Evolutionary conservation across 1,140 invertebrate species (phyloP), one percentile per base, ranked within the genome.

Genomic region (Anastrepha obliqua): DNA sequence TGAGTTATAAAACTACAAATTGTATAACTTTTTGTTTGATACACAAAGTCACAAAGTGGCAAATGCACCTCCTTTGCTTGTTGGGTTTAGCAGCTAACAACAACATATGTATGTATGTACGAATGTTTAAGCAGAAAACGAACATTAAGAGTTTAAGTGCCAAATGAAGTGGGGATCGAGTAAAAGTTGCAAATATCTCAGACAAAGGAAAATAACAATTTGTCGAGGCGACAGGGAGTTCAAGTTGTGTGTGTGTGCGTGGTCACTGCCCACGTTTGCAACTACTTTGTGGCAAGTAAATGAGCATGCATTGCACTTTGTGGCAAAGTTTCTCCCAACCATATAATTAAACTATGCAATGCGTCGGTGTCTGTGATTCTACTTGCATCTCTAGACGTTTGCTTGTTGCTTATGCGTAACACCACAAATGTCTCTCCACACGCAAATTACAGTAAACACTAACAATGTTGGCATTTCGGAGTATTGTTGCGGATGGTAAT

Each of bases 291-390:
- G 65, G 65, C 20, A 70, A 20, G 62, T 64, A 64, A 64, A 64
- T 64, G 62, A 64, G n/a, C 20, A 64, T 64, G 62, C n/a, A 64
- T 20, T 39, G 39, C 13, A 70, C 20, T 70, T 70, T 70, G 65
- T 44, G 65, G 65, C 39, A 70, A 29, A 29, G 3, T n/a, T 9
- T 29, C 13, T 4, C 20, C 29, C 65, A 42, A 9, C 7, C 20
- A 70, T 70, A 29, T 70, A 70, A 70, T 70, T 70, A 70, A 70
- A 70, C 65, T 70, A 70, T 70, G 65, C 20, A 13, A 39, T 70
- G 62, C 62, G 62, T 62, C 20, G 8, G 60, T 62, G 60, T n/a
- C 60, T 6, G 13, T 15, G 11, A 17, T 64, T 7, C 62, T 64
- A 2, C 20, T 29, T 15, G 3, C 39, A 15, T 65, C 17, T 6